Conservation (phyloP, 2,797 vertebrate genomes). For the Acomys russatus region DNA sequence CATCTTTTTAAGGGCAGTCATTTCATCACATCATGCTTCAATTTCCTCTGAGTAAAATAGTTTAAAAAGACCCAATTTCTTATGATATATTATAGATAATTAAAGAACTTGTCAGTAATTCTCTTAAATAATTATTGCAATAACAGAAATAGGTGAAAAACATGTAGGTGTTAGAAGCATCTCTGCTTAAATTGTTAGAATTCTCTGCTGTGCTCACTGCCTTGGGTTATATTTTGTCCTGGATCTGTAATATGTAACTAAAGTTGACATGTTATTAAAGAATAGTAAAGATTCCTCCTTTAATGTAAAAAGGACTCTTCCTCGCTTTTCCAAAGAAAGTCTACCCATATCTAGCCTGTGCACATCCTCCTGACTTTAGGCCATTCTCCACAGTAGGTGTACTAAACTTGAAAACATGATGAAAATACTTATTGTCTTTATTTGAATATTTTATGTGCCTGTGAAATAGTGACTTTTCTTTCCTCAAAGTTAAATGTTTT, state of each 20-base stretch:
- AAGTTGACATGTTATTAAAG: conserved; percentile 9
- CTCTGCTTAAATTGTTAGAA: neutral
- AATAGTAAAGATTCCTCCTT: neutral
- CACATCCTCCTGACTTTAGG: neutral
- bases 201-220: neutral
- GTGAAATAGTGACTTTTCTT: conserved; percentile 18
- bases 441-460: conserved; percentile 63
- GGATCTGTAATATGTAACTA: conserved; percentile 50
- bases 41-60: conserved; percentile 53
- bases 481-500: conserved; percentile 79
- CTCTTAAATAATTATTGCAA: conserved; percentile 60
- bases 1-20: neutral
- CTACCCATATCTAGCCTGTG: neutral
- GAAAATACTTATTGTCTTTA: conserved; percentile 72
- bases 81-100: conserved; percentile 47
- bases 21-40: neutral
- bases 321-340: neutral
- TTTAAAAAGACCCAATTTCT: conserved; percentile 53
- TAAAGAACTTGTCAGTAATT: conserved; percentile 40
- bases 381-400: conserved; percentile 7
- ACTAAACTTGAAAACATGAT: conserved; percentile 27
- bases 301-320: conserved; percentile 64
- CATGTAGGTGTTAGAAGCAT: conserved; percentile 43
- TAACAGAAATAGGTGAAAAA: neutral
- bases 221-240: conserved; percentile 16